These are phyloP conservation scores for Carollia perspicillata DNA, from an alignment of 2,113 vertebrate species.

Conservation along the genomic window DNA sequence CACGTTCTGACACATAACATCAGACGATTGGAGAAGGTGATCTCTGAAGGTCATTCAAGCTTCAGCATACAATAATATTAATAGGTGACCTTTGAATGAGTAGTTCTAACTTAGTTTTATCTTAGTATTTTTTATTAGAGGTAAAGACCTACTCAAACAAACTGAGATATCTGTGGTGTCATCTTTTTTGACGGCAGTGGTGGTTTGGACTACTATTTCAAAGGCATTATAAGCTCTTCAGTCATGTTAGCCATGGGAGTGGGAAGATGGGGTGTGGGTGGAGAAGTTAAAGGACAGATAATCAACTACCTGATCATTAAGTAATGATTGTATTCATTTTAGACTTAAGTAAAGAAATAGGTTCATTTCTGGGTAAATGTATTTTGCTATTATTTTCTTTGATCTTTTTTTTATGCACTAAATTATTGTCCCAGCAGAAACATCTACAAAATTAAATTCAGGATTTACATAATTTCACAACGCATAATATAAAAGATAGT, in stretches of 20 bases:
- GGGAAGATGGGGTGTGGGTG: neutral
- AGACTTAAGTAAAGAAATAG: neutral
- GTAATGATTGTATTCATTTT: neutral
- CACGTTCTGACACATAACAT: neutral
- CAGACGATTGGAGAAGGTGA: neutral
- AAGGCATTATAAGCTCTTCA: neutral
- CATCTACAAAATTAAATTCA: slow-evolving; percentile 11
- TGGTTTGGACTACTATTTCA: neutral
- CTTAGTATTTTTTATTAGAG: neutral
- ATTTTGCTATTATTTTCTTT: neutral
- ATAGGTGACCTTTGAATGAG: neutral
- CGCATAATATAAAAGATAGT: slow-evolving; percentile 27
- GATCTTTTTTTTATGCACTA: neutral
- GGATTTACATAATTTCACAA: slow-evolving; percentile 18
- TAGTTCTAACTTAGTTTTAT: neutral
- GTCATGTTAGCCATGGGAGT: neutral
- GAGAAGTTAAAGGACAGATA: neutral
- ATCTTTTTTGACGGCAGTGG: neutral
- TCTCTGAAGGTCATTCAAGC: neutral
- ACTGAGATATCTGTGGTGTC: neutral
- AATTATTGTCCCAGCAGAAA: neutral
- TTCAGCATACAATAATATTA: neutral
- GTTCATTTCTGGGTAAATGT: neutral
- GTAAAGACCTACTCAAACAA: neutral
- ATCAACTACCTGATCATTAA: neutral